Percentiles rank a stretch among this genome's conserved stretches.
Conservation (phyloP, 2,113 vertebrate genomes). For the Brachyistius frenatus region DNA sequence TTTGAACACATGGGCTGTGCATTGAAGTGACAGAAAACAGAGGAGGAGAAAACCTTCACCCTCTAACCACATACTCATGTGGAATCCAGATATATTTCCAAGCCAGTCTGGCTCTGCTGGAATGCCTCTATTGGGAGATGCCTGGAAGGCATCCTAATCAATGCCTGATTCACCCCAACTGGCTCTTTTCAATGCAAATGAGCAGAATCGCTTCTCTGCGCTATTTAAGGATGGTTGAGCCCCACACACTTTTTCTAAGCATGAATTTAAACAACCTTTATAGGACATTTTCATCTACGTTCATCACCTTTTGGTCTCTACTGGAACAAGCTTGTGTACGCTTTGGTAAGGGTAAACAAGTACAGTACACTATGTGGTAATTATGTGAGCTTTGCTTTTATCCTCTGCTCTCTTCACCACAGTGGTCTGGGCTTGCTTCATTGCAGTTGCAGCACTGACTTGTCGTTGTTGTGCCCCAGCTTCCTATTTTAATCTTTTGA, state of each 20-base stretch:
- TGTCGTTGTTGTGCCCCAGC: too few species aligned
- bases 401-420: background rate
- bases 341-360: background rate
- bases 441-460: background rate
- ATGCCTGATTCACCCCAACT: conserved; percentile 32
- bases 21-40: conserved; percentile 8
- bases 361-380: background rate
- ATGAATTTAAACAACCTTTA: background rate
- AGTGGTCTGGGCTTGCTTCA: background rate
- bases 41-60: conserved; percentile 21
- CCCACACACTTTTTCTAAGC: background rate
- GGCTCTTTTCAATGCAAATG: conserved; percentile 48
- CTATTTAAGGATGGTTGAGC: conserved; percentile 27
- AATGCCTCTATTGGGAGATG: conserved; percentile 31
- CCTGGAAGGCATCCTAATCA: conserved; percentile 50
- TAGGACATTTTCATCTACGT: background rate
- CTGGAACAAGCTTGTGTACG: background rate
- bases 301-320: background rate
- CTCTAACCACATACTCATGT: conserved; percentile 17
- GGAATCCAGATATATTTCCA: conserved; percentile 30
- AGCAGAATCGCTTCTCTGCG: conserved; percentile 11
- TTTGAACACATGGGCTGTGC: background rate
- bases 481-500: too few species aligned
- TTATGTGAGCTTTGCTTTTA: background rate
- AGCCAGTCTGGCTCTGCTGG: conserved; percentile 32